A percentile compares a stretch with the other conserved stretches of the same genome.
These are phyloP conservation scores for Psix sp. DNA, from an alignment of 1,140 invertebrate genomes.

Conservation along the genomic window DNA sequence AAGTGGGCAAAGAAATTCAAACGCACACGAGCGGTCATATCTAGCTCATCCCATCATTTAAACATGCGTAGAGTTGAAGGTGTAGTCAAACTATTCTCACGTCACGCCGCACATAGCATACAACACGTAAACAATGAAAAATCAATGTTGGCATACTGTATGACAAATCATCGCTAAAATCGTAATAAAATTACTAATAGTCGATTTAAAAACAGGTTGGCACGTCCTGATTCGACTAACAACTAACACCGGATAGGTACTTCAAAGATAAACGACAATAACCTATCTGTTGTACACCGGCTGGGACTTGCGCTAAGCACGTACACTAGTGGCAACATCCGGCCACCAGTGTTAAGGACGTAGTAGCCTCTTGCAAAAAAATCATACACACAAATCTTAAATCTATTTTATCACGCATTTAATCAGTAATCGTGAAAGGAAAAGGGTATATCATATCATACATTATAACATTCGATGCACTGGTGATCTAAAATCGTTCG, in stretches of 20 bases:
- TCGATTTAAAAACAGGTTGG: conserved; percentile 71
- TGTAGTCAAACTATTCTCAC: conserved; percentile 26
- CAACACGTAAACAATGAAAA: conserved; percentile 14
- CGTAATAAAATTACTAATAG: conserved; percentile 64
- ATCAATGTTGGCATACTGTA: conserved; percentile 44
- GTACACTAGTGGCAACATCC: conserved; percentile 53
- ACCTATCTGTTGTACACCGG: conserved; percentile 65
- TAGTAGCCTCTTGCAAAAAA: conserved; percentile 50
- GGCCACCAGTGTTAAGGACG: conserved; percentile 56
- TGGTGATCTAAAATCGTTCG: conserved; percentile 38
- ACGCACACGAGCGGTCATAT: conserved; percentile 22
- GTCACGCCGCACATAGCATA: conserved; percentile 40
- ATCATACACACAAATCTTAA: conserved; percentile 49
- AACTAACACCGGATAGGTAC: conserved; percentile 73
- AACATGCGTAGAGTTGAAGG: conserved; percentile 39
- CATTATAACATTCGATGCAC: conserved; percentile 49
- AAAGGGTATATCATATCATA: conserved; percentile 59
- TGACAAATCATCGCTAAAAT: conserved; percentile 49
- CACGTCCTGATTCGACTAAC: conserved; percentile 74
- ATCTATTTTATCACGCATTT: conserved; percentile 69
- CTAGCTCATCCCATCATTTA: conserved; percentile 44
- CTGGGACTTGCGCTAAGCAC: conserved; percentile 62
- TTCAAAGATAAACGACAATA: conserved; percentile 67
- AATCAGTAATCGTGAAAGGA: conserved; percentile 58
- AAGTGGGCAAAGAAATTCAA: conserved; percentile 43